Evolutionary conservation across 2,888 invertebrate genomes (phyloP), one percentile per base, ranked within the genome.

Genomic region (Dynastes tityus): DNA sequence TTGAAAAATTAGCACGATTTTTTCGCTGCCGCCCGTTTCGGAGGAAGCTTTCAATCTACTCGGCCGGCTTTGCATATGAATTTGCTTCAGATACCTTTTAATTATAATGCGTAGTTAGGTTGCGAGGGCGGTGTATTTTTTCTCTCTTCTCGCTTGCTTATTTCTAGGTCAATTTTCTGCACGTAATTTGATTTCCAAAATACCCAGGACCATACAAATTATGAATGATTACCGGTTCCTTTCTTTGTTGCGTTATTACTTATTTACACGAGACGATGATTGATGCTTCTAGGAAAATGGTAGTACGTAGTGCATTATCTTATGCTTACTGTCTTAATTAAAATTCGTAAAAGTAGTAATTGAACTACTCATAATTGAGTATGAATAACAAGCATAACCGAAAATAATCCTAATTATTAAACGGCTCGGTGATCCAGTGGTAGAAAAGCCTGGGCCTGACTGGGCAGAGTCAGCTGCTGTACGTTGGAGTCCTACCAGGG

Each of bases 41-140:
- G 11, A 58, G 73, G 61, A 61, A 73, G 73, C 61, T 37, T 73
- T 73, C 73, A 73, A 73, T 73, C 61, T 73, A 45, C 73, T 8
- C 45, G 58, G 22, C 61, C 73, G 27, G 40, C 22, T 61, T 73
- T 73, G 73, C 73, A 73, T 73, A 58, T 73, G 61, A 37, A 73
- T 73, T 73, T 73, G 61, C 73, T 58, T 73, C 61, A 40, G 73
- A 73, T 73, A 45, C 73, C 40, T 58, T 61, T 58, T 73, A 73
- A 73, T 61, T 73, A n/a, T 61, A 45, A 58, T 58, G 37, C 58
- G 37, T 61, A 37, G 32, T 16, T 49, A 68, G 13, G 32, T 1
- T 68, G 40, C 16, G 16, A 53, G 0, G 53, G 53, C 3, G 32
- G 6, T 68, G 29, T 22, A 6, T 63, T 32, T 63, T 29, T 63